These are phyloP conservation scores for Spilosoma lubricipeda DNA, from an alignment of 2,888 invertebrate genomes.

Conservation along the genomic window DNA sequence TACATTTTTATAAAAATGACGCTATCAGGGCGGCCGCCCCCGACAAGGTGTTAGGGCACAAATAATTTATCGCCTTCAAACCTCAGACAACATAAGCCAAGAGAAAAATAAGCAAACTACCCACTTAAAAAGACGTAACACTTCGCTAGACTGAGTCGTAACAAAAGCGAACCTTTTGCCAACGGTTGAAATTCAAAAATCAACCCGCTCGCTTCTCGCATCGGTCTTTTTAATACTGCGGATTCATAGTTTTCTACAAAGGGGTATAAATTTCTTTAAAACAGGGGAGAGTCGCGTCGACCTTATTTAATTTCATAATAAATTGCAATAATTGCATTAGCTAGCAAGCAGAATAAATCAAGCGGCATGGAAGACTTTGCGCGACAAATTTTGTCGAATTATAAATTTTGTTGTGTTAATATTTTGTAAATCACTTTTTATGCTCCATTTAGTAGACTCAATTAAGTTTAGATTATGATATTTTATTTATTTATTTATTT, in stretches of 20 bases:
- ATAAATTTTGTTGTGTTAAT: slow-evolving; percentile 50
- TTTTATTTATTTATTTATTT: no score
- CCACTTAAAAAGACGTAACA: slow-evolving; percentile 77
- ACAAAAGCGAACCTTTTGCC: slow-evolving; percentile 68
- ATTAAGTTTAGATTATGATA: background rate
- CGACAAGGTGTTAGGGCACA: slow-evolving; percentile 81
- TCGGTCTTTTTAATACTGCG: slow-evolving; percentile 63
- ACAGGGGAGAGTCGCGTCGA: slow-evolving; percentile 71
- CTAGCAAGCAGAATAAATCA: slow-evolving; percentile 76
- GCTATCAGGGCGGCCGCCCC: slow-evolving; percentile 72
- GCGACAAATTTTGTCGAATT: slow-evolving; percentile 59
- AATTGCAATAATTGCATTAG: slow-evolving; percentile 85
- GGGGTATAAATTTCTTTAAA: slow-evolving; percentile 78
- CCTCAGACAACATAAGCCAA: slow-evolving; percentile 81
- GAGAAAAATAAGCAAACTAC: slow-evolving; percentile 85
- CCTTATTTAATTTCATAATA: slow-evolving; percentile 85
- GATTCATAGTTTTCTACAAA: slow-evolving; percentile 71
- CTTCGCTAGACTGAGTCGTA: slow-evolving; percentile 45
- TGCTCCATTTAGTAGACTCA: background rate
- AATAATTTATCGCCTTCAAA: slow-evolving; percentile 82
- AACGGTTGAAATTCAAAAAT: slow-evolving; percentile 68
- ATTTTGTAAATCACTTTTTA: slow-evolving; percentile 36
- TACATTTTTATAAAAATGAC: slow-evolving; percentile 85
- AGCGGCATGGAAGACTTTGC: slow-evolving; percentile 60
- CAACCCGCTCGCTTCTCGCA: slow-evolving; percentile 57